These are phyloP conservation scores for Amblyopsis hoosieri DNA, from an alignment of 2,797 vertebrate species.

Conservation along the genomic window DNA sequence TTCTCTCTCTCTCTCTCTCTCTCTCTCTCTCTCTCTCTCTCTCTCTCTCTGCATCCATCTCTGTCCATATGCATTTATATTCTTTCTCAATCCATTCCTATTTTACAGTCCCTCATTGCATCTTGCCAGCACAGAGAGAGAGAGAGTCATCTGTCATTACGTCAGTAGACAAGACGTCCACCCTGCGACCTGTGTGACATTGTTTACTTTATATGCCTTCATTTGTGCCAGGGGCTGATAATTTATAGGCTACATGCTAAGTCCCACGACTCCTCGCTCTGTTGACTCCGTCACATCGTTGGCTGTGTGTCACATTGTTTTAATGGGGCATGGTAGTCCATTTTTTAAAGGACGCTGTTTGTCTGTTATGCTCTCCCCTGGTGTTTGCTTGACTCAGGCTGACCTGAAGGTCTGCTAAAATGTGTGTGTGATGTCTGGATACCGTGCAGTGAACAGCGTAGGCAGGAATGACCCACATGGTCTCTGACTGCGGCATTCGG, in stretches of 20 bases:
- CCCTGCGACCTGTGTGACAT: conserved; percentile 52
- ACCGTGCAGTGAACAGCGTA: no score
- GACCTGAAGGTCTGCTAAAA: conserved; percentile 25
- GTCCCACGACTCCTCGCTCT: conserved; percentile 36
- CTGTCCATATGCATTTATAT: no score
- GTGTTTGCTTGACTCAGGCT: conserved; percentile 48
- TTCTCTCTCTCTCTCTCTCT: no score
- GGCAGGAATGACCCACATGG: background rate
- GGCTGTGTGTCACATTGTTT: conserved; percentile 1
- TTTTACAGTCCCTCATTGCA: no score
- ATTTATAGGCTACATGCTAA: conserved; percentile 48
- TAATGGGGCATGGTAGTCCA: conserved; percentile 36
- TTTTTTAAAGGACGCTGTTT: conserved; percentile 36
- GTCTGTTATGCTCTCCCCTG: conserved; percentile 32
- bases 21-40: no score
- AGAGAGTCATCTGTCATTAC: conserved; percentile 63
- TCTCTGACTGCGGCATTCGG: background rate
- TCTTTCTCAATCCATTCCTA: no score
- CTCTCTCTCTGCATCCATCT: background rate
- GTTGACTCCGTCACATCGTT: background rate
- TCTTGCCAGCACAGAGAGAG: background rate
- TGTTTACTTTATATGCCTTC: conserved; percentile 66
- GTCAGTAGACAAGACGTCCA: conserved; percentile 35
- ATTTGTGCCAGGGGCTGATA: conserved; percentile 50
- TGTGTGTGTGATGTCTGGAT: conserved; percentile 17